phyloP scores from a whole-genome alignment of 2,113 vertebrate genomes.

The Theristicus caerulescens region DNA sequence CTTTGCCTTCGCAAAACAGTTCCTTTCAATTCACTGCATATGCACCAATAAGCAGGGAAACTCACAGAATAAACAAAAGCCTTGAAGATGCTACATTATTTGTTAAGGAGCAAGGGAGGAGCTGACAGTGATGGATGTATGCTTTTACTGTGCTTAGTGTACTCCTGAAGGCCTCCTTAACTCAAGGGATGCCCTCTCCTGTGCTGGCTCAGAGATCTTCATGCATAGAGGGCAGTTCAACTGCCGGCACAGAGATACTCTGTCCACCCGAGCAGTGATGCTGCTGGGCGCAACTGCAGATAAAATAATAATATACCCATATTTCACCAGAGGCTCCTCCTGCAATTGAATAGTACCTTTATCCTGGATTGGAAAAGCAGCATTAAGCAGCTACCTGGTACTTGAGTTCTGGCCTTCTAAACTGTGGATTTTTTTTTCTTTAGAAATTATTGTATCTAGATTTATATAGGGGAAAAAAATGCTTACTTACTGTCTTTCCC shows the following conservation, averaged over 20 bases:
- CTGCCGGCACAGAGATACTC: neutral
- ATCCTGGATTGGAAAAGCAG: neutral
- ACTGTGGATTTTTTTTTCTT: neutral
- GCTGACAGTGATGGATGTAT: neutral
- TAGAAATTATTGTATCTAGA: neutral
- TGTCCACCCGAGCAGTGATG: neutral
- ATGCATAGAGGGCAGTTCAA: neutral
- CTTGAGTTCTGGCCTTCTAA: neutral
- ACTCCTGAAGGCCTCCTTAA: neutral
- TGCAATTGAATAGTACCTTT: neutral
- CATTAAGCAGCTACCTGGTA: neutral
- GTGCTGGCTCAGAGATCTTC: neutral
- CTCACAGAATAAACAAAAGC: neutral
- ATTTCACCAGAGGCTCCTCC: neutral
- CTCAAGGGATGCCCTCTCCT: neutral
- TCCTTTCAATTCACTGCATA: neutral
- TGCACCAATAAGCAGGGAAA: neutral
- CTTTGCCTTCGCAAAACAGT: neutral
- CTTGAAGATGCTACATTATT: neutral
- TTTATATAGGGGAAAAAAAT: neutral
- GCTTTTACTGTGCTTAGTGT: neutral
- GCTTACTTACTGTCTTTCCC: neutral
- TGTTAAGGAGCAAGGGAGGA: neutral
- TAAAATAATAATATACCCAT: neutral
- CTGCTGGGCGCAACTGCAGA: neutral